phyloP scores from a whole-genome alignment of 1,140 invertebrate species.

The Halyomorpha halys region DNA sequence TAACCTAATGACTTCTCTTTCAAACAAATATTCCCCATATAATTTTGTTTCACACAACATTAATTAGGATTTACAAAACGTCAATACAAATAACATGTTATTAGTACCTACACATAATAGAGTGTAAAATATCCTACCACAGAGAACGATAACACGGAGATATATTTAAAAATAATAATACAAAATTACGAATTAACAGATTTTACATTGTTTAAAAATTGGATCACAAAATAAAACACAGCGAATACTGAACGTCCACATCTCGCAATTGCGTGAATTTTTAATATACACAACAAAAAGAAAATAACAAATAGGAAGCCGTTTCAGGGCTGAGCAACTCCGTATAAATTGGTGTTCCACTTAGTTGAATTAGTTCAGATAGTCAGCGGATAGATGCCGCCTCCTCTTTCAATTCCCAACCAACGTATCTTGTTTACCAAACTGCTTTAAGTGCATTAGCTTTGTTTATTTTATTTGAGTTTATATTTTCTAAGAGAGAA shows the following conservation, averaged over 20 bases:
- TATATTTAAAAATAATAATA: not conserved
- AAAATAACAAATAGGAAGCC: conserved; percentile 17
- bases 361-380: no score
- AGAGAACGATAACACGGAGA: conserved; percentile 3
- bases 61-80: not conserved
- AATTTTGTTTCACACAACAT: no score
- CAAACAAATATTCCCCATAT: not conserved
- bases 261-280: not conserved
- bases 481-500: no score
- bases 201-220: not conserved
- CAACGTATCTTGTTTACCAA: no score
- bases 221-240: not conserved
- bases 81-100: not conserved
- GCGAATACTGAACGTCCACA: not conserved
- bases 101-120: not conserved
- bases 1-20: conserved; percentile 1
- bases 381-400: no score
- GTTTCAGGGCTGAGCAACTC: not conserved
- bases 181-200: not conserved
- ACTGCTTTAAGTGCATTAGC: no score
- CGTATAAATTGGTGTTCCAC: no score
- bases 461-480: no score
- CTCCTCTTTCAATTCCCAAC: no score
- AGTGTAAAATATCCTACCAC: not conserved
- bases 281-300: conserved; percentile 8